Conservation (phyloP, 2,888 invertebrate genomes). For the Hypsopygia costalis region DNA sequence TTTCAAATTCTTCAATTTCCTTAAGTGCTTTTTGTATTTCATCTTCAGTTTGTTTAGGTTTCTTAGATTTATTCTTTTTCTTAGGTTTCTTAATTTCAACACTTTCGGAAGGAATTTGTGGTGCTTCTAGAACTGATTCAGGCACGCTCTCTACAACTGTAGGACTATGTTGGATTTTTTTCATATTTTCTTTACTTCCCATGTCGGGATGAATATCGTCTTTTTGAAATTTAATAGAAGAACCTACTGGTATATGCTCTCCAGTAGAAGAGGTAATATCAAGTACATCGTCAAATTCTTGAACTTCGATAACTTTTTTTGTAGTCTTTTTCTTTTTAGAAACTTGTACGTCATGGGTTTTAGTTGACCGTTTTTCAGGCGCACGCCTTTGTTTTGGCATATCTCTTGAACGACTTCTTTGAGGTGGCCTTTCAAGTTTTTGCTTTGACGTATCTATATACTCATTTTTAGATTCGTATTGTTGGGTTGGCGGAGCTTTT, state of each 20-base stretch:
- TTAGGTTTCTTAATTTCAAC: slow-evolving; percentile 49
- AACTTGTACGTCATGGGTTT: slow-evolving; percentile 49
- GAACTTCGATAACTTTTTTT: slow-evolving; percentile 64
- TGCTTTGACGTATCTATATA: slow-evolving; percentile 27
- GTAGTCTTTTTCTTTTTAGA: slow-evolving; percentile 59
- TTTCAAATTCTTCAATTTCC: slow-evolving; percentile 63
- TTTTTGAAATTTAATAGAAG: slow-evolving; percentile 16
- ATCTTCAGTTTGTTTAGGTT: slow-evolving; percentile 50
- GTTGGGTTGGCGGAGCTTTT: slow-evolving; percentile 33
- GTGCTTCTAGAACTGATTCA: slow-evolving; percentile 29
- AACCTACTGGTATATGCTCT: slow-evolving; percentile 18
- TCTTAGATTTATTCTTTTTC: slow-evolving; percentile 64
- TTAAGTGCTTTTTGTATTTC: slow-evolving; percentile 68
- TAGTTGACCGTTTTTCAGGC: slow-evolving; percentile 59
- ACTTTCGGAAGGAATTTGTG: slow-evolving; percentile 27
- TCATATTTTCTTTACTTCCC: slow-evolving; percentile 31
- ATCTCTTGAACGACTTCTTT: slow-evolving; percentile 61
- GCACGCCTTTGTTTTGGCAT: slow-evolving; percentile 61
- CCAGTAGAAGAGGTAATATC: slow-evolving; percentile 16
- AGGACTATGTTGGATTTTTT: slow-evolving; percentile 52
- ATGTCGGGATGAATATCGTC: slow-evolving; percentile 17
- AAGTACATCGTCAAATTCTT: slow-evolving; percentile 58
- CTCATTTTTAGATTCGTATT: slow-evolving; percentile 36
- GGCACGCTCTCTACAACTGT: slow-evolving; percentile 46
- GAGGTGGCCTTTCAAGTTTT: slow-evolving; percentile 34